A percentile compares a stretch with the other conserved stretches of the same genome.
Conservation (phyloP, 2,888 invertebrate genomes). For the Yponomeuta malinellus region DNA sequence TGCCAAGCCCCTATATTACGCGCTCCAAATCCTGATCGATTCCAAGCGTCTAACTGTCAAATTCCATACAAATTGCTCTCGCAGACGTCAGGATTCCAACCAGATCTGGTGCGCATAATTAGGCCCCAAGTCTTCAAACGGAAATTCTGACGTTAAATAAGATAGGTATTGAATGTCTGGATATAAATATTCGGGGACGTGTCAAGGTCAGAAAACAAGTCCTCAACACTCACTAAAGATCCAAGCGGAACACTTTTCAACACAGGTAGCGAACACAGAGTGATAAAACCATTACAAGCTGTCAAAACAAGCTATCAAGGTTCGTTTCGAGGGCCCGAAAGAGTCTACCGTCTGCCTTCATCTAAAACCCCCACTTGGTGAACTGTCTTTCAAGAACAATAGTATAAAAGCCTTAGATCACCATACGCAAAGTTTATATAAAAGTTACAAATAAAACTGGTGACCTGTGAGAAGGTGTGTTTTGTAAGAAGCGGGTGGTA, state of each 20-base stretch:
- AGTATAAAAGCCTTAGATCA: neutral
- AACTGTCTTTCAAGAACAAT: neutral
- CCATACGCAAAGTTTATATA: neutral
- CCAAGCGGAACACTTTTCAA: neutral
- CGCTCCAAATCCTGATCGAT: too few relatives aligned
- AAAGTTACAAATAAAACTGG: neutral
- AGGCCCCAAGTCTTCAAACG: too few relatives aligned
- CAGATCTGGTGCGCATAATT: too few relatives aligned
- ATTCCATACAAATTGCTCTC: too few relatives aligned
- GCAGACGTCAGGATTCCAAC: too few relatives aligned
- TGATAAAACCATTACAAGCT: neutral
- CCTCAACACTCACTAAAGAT: neutral
- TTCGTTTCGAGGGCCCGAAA: neutral
- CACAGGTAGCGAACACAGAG: neutral
- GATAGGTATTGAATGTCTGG: too few relatives aligned
- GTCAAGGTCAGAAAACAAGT: neutral
- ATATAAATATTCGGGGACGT: too few relatives aligned
- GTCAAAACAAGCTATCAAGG: neutral
- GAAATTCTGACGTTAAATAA: too few relatives aligned
- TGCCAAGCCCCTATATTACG: too few relatives aligned
- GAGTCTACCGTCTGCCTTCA: neutral
- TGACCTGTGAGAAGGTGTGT: neutral
- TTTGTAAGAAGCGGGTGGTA: neutral
- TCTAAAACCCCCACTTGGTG: neutral
- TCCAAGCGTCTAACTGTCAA: too few relatives aligned